Evolutionary conservation across 2,113 vertebrate genomes (phyloP), one percentile per base, ranked within the genome.

Genomic region (Atrichornis clamosus): DNA sequence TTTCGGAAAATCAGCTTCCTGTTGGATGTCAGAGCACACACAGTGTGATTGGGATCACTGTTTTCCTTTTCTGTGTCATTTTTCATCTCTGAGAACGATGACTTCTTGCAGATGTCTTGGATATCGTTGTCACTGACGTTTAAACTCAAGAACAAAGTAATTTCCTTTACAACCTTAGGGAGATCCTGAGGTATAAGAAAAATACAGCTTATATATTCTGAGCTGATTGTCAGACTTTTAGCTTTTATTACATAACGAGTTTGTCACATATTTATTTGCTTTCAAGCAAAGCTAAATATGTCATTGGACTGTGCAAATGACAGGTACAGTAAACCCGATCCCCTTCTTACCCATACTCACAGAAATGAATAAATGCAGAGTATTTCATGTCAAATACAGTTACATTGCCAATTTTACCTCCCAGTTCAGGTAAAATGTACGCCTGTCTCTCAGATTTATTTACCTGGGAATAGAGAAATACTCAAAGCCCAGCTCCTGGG

Each of bases 21-120:
- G 75, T 97, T 96, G 86, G 97, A 96, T 14, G 97, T 98, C 73
- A 98, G 97, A 3, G 94, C 56, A 42, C 97, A 98, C 55, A 98
- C 96, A 0, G 97, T 98, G 83, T 96, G 91, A 39, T 17, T 97
- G 19, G 95, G 84, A 22, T 98, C 70, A 0, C 17, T 62, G 27
- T 97, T 98, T 42, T 97, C 97, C 79, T 97, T 98, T 24, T 96
- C 91, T 5, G 94, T 86, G 8, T 97, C 89, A 1, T 6, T 97
- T 93, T 98, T 98, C 98, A 98, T 98, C 95, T 97, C 96, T 15
- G 69, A 96, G 93, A 98, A 98, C 0, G 98, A 98, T 2, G 96
- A 97, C 64, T 96, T 98, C 56, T 44, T 41, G 63, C 97, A 96
- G 88, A 98, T 97, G 15, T 97, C 91, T 67, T 90, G 70, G 30